These are phyloP conservation scores for Oenanthe melanoleuca DNA, from an alignment of 2,113 vertebrate genomes.

Conservation along the genomic window DNA sequence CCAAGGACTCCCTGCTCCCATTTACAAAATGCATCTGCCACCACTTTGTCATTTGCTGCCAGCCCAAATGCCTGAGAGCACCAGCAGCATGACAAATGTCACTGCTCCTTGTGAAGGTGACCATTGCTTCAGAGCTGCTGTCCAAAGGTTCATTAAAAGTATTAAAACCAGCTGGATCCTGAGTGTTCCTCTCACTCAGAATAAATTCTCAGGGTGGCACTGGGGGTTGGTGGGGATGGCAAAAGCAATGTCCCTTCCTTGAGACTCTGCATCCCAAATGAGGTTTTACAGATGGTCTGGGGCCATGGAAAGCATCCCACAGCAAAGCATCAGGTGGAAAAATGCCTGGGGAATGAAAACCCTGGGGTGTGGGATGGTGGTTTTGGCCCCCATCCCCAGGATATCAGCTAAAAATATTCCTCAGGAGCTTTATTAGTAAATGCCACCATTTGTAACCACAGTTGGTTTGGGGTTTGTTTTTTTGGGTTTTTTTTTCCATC, in stretches of 20 bases:
- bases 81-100: neutral
- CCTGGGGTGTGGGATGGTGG: fast-evolving
- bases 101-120: neutral
- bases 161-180: neutral
- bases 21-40: neutral
- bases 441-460: neutral
- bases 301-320: neutral
- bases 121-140: neutral
- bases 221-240: neutral
- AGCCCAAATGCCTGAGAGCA: neutral
- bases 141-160: neutral
- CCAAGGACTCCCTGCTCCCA: neutral
- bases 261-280: neutral
- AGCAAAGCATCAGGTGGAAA: neutral
- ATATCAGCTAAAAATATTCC: slow-evolving; percentile 12
- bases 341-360: neutral
- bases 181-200: neutral
- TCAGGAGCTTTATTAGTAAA: neutral
- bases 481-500: fast-evolving
- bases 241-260: neutral
- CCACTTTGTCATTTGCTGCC: neutral
- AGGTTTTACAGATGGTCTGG: neutral
- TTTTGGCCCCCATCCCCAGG: neutral
- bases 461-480: neutral
- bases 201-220: neutral